These are phyloP conservation scores for Halotydeus destructor DNA, from an alignment of 1,140 invertebrate species.

Conservation along the genomic window DNA sequence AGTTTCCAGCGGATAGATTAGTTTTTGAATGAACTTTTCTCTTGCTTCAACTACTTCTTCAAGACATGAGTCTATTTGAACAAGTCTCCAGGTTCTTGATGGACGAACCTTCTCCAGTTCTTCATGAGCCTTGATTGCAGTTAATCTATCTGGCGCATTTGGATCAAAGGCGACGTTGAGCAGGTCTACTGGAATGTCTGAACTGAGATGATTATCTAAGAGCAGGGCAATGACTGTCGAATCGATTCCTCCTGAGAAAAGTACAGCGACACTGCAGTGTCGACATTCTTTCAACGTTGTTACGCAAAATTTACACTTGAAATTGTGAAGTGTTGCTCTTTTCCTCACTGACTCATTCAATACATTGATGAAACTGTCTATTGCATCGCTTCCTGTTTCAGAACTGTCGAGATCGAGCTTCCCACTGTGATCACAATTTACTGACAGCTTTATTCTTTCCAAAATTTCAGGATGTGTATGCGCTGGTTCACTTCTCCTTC, in stretches of 20 bases:
- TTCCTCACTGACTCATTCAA: conserved; percentile 4
- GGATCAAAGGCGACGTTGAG: conserved; percentile 84
- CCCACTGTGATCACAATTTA: conserved; percentile 23
- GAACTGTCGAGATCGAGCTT: conserved; percentile 1
- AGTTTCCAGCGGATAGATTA: conserved; percentile 59
- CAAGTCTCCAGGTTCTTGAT: conserved; percentile 43
- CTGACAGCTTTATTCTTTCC: conserved; percentile 31
- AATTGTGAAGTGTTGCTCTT: neutral
- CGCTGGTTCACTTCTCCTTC: no score
- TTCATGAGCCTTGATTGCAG: conserved; percentile 44
- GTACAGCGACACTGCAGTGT: conserved; percentile 56
- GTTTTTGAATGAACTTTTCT: conserved; percentile 37
- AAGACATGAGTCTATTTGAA: conserved; percentile 51
- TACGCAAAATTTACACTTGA: neutral
- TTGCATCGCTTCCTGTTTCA: conserved; percentile 9
- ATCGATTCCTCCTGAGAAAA: conserved; percentile 91
- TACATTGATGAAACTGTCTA: conserved; percentile 13
- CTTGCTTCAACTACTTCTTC: conserved; percentile 38
- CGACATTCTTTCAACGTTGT: conserved; percentile 11
- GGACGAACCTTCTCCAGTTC: conserved; percentile 49
- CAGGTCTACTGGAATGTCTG: conserved; percentile 59
- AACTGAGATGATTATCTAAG: conserved; percentile 44
- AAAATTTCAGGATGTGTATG: no score
- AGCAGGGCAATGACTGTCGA: conserved; percentile 66
- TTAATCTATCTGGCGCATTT: conserved; percentile 56